Evolutionary conservation across 2,797 vertebrate species (phyloP), one percentile per base, ranked within the genome.

Genomic region (Aeoliscus strigatus): DNA sequence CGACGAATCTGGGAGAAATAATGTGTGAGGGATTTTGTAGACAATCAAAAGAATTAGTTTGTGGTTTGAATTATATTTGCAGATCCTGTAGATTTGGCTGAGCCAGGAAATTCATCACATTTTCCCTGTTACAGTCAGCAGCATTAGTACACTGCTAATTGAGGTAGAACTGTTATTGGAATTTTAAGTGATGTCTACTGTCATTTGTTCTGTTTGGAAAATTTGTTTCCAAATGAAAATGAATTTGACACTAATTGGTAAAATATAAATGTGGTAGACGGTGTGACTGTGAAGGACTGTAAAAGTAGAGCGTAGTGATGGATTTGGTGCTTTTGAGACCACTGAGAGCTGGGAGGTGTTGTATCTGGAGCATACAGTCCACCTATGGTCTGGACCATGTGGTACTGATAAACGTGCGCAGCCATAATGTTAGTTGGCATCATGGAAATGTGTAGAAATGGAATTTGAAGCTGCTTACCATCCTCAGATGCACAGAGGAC

Each of bases 381-480:
- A 67, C 18, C 5, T 17, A 17, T 34, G 16, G 52, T 60, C 33
- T 47, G 25, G 32, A 39, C 54, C 52, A 69, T 55, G 47, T 75
- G 61, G 61, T 58, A 54, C 49, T 54, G 28, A 54, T 69, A 47
- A 63, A 37, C 30, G 32, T 27, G 8, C n/a, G n/a, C 57, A 21
- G 58, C 39, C 39, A 26, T 68, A 44, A 59, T 52, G 35, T 51
- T 37, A 35, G 21, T 8, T 4, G 38, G 40, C 32, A 27, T 33
- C 28, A 51, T 60, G 40, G 39, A 68, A 54, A 40, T 60, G 43
- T 29, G 42, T 56, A 23, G 35, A 69, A 59, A 56, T 55, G 51
- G 42, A 72, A 64, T 79, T 65, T 71, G 44, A 56, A 63, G 60
- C 69, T 39, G 23, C 33, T 44, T 43, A 62, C 40, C 39, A 48